Conservation (phyloP, 1,140 invertebrate genomes). For the Drosophila mayri region DNA sequence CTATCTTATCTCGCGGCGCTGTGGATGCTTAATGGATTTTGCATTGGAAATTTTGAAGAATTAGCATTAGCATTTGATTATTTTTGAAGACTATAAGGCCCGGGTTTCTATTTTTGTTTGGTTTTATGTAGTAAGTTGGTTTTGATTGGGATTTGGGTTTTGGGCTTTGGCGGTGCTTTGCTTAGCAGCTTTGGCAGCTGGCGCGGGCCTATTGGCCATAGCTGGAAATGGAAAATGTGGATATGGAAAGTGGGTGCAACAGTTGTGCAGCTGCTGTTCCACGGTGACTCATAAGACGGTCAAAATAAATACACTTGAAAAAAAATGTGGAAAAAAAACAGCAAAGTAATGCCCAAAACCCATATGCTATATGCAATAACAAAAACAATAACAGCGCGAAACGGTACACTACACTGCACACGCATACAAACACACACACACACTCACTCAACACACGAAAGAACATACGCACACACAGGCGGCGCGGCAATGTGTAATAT, state of each 20-base stretch:
- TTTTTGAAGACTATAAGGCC: conserved; percentile 17
- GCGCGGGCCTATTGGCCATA: not conserved
- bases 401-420: conserved; percentile 11
- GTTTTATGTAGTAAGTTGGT: not conserved
- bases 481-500: conserved; percentile 10
- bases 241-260: conserved; percentile 22
- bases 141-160: conserved; percentile 2
- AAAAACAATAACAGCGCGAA: conserved; percentile 16
- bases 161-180: not conserved
- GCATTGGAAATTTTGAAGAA: conserved; percentile 16
- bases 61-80: conserved; percentile 16
- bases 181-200: conserved; percentile 9
- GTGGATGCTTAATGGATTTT: conserved; percentile 15
- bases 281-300: conserved; percentile 18
- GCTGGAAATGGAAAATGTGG: conserved; percentile 19
- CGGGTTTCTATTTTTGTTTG: not conserved
- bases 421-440: not conserved
- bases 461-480: conserved; percentile 13
- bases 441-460: not conserved
- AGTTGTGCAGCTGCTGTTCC: conserved; percentile 25
- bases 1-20: conserved; percentile 5
- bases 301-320: conserved; percentile 25
- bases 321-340: conserved; percentile 14
- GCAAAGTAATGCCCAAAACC: conserved; percentile 2
- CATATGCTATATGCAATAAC: conserved; percentile 10